Evolutionary conservation across 2,888 invertebrate species (phyloP), one percentile per base, ranked within the genome.

Genomic region (Trachelus stipa): DNA sequence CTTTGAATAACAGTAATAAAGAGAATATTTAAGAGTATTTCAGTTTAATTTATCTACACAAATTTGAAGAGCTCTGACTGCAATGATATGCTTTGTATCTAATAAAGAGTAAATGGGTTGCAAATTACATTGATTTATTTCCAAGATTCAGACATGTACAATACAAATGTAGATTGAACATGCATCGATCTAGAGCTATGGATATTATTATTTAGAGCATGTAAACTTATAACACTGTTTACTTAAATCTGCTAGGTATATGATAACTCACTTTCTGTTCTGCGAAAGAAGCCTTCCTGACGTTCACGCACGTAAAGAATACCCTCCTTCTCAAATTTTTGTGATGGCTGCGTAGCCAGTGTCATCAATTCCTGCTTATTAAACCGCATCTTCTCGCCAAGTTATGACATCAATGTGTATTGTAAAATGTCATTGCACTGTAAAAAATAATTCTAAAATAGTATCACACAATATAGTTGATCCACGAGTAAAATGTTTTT

Each of bases 301-400:
- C 96, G 95, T 91, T 98, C 98, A 86, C 96, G 95, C 79, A 98
- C 94, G 83, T 95, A 95, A 81, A 98, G 93, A 82, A 96, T 94
- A 79, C 98, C 98, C 93, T 98, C 98, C 88, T 97, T 97, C 91
- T 98, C 98, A 91, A 97, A 98, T 92, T 96, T 96, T 86, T 96
- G 96, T 12, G 96, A 95, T 73, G 96, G 96, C 92, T 98, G 97
- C 78, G 96, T 95, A 81, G 98, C 98, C 91, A 98, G 92, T 78
- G 96, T 95, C 84, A 95, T 93, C 87, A 98, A 92, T 92, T 98
- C 98, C 91, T 96, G 96, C 91, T 96, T 96, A 92, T 98, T 98
- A 92, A 96, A 98, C 92, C 98, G 94, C 98, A 98, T 98, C 83
- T 87, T 71, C 31, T 12, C 71, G 23, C 71, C 71, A 71, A 31